Percentiles rank a stretch among this genome's conserved stretches.
Evolutionary conservation across 2,113 vertebrate genomes (phyloP).

Genomic region (Entosphenus tridentatus): DNA sequence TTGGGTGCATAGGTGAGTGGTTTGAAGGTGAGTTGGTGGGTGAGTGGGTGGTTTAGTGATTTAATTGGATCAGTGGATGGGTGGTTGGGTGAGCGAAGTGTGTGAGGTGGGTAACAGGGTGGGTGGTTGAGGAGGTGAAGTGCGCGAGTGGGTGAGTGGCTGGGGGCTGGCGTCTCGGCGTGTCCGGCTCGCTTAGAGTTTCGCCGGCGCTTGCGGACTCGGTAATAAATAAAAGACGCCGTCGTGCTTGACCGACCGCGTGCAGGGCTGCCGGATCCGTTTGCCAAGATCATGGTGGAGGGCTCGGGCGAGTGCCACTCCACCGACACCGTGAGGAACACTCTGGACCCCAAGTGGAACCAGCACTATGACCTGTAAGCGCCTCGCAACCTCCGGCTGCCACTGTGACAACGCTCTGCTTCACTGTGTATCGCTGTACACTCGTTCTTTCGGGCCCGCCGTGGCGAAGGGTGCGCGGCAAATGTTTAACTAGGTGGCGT

Average conservation of each 20-base stretch:
- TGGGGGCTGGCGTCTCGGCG: not conserved
- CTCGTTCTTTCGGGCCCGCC: too few species aligned
- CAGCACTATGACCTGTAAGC: constrained; percentile 98
- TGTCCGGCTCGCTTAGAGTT: not conserved
- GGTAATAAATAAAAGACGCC: not conserved
- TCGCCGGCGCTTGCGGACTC: not conserved
- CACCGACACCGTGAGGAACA: constrained; percentile 98
- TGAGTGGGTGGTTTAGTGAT: too few species aligned
- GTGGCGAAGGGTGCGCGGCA: too few species aligned
- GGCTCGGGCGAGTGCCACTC: constrained; percentile 98
- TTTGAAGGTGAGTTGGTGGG: too few species aligned
- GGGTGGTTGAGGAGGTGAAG: too few species aligned
- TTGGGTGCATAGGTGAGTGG: too few species aligned
- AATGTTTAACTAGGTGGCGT: too few species aligned
- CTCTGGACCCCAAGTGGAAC: constrained; percentile 98
- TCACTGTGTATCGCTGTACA: too few species aligned
- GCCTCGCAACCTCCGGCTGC: too few species aligned
- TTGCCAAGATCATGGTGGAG: constrained; percentile 94
- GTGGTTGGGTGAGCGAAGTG: not conserved
- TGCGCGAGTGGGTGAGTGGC: constrained; percentile 8
- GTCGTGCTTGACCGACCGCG: constrained; percentile 10
- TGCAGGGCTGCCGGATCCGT: constrained; percentile 86
- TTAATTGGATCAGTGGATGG: not conserved
- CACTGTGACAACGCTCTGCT: too few species aligned
- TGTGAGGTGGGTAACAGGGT: too few species aligned